Conservation (phyloP, 2,888 invertebrate species). For the Diogma glabrata region DNA sequence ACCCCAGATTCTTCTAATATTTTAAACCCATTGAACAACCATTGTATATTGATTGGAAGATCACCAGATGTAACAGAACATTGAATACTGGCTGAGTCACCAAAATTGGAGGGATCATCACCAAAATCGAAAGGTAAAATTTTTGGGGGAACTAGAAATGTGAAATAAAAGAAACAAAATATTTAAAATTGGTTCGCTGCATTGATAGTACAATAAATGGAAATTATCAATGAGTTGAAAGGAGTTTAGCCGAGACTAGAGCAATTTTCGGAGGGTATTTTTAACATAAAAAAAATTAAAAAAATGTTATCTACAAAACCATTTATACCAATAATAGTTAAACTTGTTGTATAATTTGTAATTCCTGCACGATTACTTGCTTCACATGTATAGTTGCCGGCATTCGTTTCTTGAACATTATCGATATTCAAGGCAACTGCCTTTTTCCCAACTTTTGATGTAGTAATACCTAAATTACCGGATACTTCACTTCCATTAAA, state of each 20-base stretch:
- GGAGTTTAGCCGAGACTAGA: slow-evolving; percentile 67
- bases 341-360: slow-evolving; percentile 51
- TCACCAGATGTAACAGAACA: slow-evolving; percentile 67
- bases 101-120: slow-evolving; percentile 40
- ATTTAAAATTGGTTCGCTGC: slow-evolving; percentile 29
- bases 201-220: too few species aligned
- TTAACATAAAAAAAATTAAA: slow-evolving; percentile 17
- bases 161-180: slow-evolving; percentile 22
- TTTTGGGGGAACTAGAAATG: slow-evolving; percentile 45
- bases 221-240: too few species aligned
- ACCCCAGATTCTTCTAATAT: slow-evolving; percentile 35
- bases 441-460: slow-evolving; percentile 24
- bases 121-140: slow-evolving; percentile 62
- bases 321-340: slow-evolving; percentile 66
- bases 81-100: slow-evolving; percentile 34
- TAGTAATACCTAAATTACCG: slow-evolving; percentile 22
- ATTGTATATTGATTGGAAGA: slow-evolving; percentile 55
- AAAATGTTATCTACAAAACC: not conserved
- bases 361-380: slow-evolving; percentile 61
- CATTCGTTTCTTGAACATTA: slow-evolving; percentile 47
- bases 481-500: slow-evolving; percentile 38
- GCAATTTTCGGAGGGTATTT: slow-evolving; percentile 61
- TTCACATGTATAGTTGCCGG: slow-evolving; percentile 52
- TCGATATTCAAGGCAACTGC: slow-evolving; percentile 36
- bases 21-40: slow-evolving; percentile 44